These are phyloP conservation scores for Leucania comma DNA, from an alignment of 2,888 invertebrate species.

Conservation along the genomic window DNA sequence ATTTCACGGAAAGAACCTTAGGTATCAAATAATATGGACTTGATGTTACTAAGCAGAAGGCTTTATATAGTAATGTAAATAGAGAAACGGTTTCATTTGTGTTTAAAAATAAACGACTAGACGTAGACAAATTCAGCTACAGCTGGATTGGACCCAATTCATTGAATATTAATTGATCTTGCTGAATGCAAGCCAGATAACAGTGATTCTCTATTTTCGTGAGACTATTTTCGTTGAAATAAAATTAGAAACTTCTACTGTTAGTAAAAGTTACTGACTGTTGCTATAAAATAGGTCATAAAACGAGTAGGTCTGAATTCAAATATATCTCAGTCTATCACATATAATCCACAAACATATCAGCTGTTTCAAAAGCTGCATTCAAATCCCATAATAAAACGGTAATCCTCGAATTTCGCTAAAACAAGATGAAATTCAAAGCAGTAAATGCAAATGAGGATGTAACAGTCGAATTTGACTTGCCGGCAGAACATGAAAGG, in stretches of 20 bases:
- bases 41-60: not conserved
- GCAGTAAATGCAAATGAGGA: slow-evolving; percentile 51
- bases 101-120: slow-evolving; percentile 17
- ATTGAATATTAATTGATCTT: slow-evolving; percentile 10
- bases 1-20: slow-evolving; percentile 22
- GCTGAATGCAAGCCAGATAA: not conserved
- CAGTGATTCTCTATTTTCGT: not conserved
- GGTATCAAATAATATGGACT: slow-evolving; percentile 1
- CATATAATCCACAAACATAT: slow-evolving; percentile 8
- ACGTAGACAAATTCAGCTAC: not conserved
- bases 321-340: no score
- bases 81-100: not conserved
- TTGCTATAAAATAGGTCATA: not conserved
- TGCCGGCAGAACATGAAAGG: slow-evolving; percentile 27
- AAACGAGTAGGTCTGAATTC: not conserved
- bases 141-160: no score
- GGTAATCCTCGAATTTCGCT: slow-evolving; percentile 22
- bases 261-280: not conserved
- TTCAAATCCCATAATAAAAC: slow-evolving; percentile 36
- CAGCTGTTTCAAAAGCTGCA: slow-evolving; percentile 12
- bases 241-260: slow-evolving; percentile 7
- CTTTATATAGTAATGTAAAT: not conserved
- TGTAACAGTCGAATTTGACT: slow-evolving; percentile 7
- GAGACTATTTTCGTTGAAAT: not conserved
- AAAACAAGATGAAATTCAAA: slow-evolving; percentile 38